Evolutionary conservation across 2,888 invertebrate genomes (phyloP), one percentile per base, ranked within the genome.

Genomic region (Parthenolecanium corni): DNA sequence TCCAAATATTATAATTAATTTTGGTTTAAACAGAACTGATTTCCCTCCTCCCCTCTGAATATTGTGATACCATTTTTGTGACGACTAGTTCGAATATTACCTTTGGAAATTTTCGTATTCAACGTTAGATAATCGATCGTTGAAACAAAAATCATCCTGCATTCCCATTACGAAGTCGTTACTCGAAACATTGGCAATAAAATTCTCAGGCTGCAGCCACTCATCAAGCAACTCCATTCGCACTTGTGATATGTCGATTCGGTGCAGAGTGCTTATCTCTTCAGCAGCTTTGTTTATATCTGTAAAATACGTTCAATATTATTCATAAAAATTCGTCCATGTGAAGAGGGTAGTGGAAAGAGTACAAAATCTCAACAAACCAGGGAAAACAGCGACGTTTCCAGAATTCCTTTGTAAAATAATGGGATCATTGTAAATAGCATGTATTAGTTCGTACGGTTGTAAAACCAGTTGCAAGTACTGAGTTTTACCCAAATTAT

Each of bases 271-370:
- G 1, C 74, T 73, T 3, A 79, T 68, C 12, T 73, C 73, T 64
- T 74, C 72, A 2, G 74, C 76, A 2, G 77, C 77, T 56, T 72
- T 71, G 69, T 79, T 79, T 36, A 79, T 76, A 67, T 78, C 77
- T 65, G 70, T 68, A 65, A 56, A 62, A 51, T n/a, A 63, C 38
- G 38, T 38, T 11, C 9, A 38, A 38, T 38, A 11, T 12, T 12
- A 12, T 38, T 11, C 38, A 38, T 9, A 38, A 11, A 11, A 38
- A 38, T 38, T 38, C 38, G 38, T 38, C 38, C 66, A 72, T 72
- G 24, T 70, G 66, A 38, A 68, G 36, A 24, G 25, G n/a, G 24
- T 31, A 40, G 18, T 38, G 12, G 20, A 40, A 16, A 25, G 23
- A 49, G 21, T 38, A 18, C 5, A 38, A 46, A 47, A 24, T 24